Evolutionary conservation across 2,888 invertebrate genomes (phyloP).

Genomic region (Nowickia ferox): DNA sequence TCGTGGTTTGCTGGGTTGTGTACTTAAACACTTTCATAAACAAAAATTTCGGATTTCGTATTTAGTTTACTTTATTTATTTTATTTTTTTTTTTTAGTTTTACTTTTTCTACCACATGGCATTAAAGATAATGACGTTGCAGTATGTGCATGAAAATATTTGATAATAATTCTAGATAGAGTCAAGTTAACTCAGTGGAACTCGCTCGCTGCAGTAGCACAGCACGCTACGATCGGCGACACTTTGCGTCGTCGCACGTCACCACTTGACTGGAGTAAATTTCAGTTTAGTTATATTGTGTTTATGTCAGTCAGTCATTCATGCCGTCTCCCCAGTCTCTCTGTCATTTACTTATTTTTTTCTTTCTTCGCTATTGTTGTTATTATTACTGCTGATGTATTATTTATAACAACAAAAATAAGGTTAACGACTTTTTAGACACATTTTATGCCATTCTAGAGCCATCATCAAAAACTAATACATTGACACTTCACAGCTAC

Average conservation of each 20-base stretch:
- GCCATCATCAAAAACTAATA: conserved; percentile 55
- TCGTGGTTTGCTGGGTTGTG: no score
- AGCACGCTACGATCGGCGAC: conserved; percentile 22
- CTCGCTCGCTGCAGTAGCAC: not conserved
- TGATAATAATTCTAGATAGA: conserved; percentile 65
- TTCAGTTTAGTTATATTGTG: conserved; percentile 35
- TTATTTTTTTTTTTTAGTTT: conserved; percentile 25
- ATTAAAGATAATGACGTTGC: conserved; percentile 68
- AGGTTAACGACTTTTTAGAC: conserved; percentile 71
- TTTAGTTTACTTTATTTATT: conserved; percentile 24
- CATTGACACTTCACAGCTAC: conserved; percentile 4
- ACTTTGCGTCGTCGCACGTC: conserved; percentile 21
- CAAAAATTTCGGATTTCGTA: conserved; percentile 7
- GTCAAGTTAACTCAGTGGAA: conserved; percentile 37
- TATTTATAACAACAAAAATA: conserved; percentile 60
- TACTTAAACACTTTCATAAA: not conserved
- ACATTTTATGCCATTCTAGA: conserved; percentile 68
- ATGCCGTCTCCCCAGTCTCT: not conserved
- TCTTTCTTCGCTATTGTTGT: conserved; percentile 26
- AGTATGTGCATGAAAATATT: conserved; percentile 51
- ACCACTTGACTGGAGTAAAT: conserved; percentile 39
- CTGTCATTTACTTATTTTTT: conserved; percentile 20
- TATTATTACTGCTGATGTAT: conserved; percentile 66
- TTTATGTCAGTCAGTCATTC: conserved; percentile 1
- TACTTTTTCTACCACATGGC: conserved; percentile 50